These are phyloP conservation scores for Enchytraeus crypticus DNA, from an alignment of 2,888 invertebrate species.

Conservation along the genomic window DNA sequence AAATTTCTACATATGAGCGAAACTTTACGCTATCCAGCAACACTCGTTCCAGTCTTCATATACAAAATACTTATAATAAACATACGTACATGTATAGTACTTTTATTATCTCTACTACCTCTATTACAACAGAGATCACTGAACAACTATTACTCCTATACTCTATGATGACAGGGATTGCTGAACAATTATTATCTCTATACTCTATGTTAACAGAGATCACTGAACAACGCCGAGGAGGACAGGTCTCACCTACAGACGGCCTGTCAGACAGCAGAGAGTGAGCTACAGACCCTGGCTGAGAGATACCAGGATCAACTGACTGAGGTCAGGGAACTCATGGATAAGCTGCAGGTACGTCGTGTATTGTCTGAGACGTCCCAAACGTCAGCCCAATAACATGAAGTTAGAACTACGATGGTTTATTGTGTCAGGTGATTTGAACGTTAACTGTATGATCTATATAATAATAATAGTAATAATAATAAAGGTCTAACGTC, in stretches of 20 bases:
- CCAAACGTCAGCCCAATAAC: not conserved
- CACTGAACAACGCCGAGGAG: conserved; percentile 60
- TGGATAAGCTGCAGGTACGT: conserved; percentile 23
- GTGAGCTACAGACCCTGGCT: conserved; percentile 56
- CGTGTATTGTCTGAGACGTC: not conserved
- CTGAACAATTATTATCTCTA: not conserved
- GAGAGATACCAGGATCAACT: conserved; percentile 48
- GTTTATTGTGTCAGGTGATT: not conserved
- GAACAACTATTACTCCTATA: not conserved
- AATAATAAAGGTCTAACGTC: too few relatives aligned
- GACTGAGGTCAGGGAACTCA: conserved; percentile 47
- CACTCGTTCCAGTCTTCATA: too few relatives aligned
- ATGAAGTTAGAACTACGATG: not conserved
- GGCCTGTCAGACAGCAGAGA: conserved; percentile 54
- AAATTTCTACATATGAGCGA: too few relatives aligned
- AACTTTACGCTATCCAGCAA: too few relatives aligned
- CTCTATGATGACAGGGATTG: not conserved
- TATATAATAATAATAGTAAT: too few relatives aligned
- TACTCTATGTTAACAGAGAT: conserved; percentile 36
- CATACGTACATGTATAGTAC: too few relatives aligned
- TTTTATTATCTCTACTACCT: too few relatives aligned
- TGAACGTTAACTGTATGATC: too few relatives aligned
- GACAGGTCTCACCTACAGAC: conserved; percentile 61
- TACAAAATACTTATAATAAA: too few relatives aligned
- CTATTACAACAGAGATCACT: too few relatives aligned